Evolutionary conservation across 1,140 invertebrate genomes (phyloP), one percentile per base, ranked within the genome.

Genomic region (Saccostrea cuccullata): DNA sequence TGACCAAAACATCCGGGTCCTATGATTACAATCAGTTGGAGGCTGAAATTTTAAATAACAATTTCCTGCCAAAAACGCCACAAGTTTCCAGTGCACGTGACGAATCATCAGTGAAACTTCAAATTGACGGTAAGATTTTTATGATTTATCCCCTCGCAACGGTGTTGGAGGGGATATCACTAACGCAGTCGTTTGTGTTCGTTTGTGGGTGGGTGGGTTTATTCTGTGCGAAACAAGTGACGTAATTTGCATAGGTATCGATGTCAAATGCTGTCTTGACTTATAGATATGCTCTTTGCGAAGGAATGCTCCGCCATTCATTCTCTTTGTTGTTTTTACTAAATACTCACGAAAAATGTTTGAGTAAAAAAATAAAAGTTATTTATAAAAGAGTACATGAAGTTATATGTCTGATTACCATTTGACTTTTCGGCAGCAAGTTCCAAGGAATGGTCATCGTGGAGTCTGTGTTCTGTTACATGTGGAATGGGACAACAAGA

Each of bases 401-500:
- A 47, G 47, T 47, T 47, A 47, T 3, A 47, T 47, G 47, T 47
- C 5, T 47, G 47, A 47, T 47, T 6, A 47, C 47, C 1, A 47
- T 6, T 47, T 47, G 47, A 47, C 55, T 84, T 0, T 55, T 36
- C 40, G 20, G 82, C 17, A 55, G 82, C 55, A 55, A 56, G 47
- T 13, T 87, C 36, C 13, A 82, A 30, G 26, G 84, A 55, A 56
- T 90, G 89, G 89, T 84, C 86, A n/a, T 11, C 40, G 1, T 90
- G 89, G 89, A 77, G 77, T 83, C 55, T 70, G 9, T 90, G 89
- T 82, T 88, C 86, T 70, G 87, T 86, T 15, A 90, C 89, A n/a
- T 90, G 89, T 77, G 84, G 87, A n/a, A 83, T 60, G 36, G 89
- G 89, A 58, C 86, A 90, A 55, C 83, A 86, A 73, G 87, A 87